phyloP scores from a whole-genome alignment of 2,888 invertebrate genomes.

The Mimachlamys varia region DNA sequence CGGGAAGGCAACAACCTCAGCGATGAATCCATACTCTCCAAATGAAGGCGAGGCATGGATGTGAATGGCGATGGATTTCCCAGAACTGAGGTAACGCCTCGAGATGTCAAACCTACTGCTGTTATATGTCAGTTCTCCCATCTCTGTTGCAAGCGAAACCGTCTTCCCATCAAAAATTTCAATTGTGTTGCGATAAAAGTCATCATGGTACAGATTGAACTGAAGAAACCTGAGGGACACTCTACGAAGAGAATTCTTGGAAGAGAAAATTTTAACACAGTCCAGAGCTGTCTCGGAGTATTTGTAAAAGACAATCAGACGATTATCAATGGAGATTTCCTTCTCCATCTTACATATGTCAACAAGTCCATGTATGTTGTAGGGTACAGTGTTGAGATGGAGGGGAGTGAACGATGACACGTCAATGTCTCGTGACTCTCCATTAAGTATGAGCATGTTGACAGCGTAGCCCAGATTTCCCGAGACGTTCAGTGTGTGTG shows the following conservation, averaged over 20 bases:
- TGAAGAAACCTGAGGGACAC: constrained; percentile 88
- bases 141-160: constrained; percentile 84
- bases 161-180: constrained; percentile 95
- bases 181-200: constrained; percentile 88
- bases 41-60: constrained; percentile 97
- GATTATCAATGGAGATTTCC: constrained; percentile 93
- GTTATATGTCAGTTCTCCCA: constrained; percentile 69
- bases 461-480: constrained; percentile 94
- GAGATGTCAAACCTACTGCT: constrained; percentile 63
- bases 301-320: constrained; percentile 96
- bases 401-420: constrained; percentile 93
- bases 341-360: constrained; percentile 98
- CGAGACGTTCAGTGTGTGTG: constrained; percentile 81
- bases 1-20: constrained; percentile 97
- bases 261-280: constrained; percentile 97
- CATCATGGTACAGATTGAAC: constrained; percentile 78
- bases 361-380: constrained; percentile 95
- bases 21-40: constrained; percentile 95
- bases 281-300: constrained; percentile 98
- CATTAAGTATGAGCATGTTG: constrained; percentile 94
- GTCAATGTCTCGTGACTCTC: constrained; percentile 88
- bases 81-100: constrained; percentile 68
- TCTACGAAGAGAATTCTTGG: constrained; percentile 89
- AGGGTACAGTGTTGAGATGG: constrained; percentile 88
- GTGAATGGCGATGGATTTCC: constrained; percentile 88